phyloP scores from a whole-genome alignment of 1,140 invertebrate genomes.

The Ceratosolen solmsi region DNA sequence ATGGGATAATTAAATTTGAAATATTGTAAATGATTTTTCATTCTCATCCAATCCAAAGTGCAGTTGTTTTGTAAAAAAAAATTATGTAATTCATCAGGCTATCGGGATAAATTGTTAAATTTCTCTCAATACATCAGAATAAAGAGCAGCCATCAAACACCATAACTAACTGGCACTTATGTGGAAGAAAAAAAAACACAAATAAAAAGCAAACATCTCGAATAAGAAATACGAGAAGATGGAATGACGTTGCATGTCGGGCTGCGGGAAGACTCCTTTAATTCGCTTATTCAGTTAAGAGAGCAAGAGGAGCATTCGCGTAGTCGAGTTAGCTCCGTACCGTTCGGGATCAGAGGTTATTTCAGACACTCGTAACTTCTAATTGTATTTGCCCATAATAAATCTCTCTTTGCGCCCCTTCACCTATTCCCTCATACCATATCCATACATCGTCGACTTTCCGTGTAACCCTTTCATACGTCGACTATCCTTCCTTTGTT shows the following conservation, averaged over 20 bases:
- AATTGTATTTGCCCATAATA: constrained; percentile 65
- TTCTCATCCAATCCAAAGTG: too few relatives aligned
- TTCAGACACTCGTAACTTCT: constrained; percentile 59
- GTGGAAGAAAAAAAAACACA: too few relatives aligned
- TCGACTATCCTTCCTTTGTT: neutral
- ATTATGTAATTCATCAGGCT: too few relatives aligned
- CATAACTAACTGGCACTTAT: neutral
- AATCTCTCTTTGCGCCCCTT: constrained; percentile 54
- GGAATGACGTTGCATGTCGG: neutral
- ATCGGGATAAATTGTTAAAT: neutral
- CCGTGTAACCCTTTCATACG: neutral
- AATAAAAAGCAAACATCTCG: neutral
- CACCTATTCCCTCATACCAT: neutral
- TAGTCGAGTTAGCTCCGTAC: constrained; percentile 58
- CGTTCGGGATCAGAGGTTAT: constrained; percentile 54
- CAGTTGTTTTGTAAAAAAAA: too few relatives aligned
- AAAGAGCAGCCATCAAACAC: neutral
- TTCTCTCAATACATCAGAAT: neutral
- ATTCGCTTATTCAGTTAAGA: constrained; percentile 63
- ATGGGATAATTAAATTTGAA: too few relatives aligned
- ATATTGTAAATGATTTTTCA: too few relatives aligned
- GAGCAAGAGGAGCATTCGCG: neutral
- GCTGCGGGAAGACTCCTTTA: constrained; percentile 52
- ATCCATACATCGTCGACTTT: neutral
- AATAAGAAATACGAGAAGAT: constrained; percentile 33